Evolutionary conservation across 1,140 invertebrate genomes (phyloP).

Genomic region (Acyrthosiphon pisum): DNA sequence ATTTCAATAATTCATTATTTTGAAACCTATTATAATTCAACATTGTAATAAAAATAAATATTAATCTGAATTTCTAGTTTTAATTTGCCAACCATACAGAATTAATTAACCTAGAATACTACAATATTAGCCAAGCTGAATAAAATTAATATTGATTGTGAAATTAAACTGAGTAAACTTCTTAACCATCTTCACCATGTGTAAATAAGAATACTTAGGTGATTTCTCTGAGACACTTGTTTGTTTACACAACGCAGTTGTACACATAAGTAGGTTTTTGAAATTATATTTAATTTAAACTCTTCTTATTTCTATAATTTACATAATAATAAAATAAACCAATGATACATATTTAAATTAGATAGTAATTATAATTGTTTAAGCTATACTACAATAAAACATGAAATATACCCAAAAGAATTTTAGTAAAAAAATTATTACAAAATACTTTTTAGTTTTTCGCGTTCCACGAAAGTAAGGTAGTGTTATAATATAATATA

Average conservation of each 20-base stretch:
- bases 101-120: not conserved
- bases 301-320: constrained; percentile 16
- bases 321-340: constrained; percentile 15
- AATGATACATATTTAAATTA: constrained; percentile 18
- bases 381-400: no score
- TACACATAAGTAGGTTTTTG: not conserved
- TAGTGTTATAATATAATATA: not conserved
- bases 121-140: not conserved
- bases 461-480: not conserved
- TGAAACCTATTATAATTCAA: not conserved
- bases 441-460: not conserved
- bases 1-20: not conserved
- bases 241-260: not conserved
- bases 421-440: not conserved
- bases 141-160: not conserved
- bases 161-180: not conserved
- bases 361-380: not conserved
- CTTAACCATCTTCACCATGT: not conserved
- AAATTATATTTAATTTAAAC: not conserved
- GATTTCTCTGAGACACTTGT: not conserved
- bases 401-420: not conserved
- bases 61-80: not conserved
- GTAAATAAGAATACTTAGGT: not conserved
- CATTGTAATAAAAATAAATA: not conserved
- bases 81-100: not conserved